A percentile compares a stretch with the other conserved stretches of the same genome.
Conservation (phyloP, 37 sponge, comb jelly and placozoan species). For the Crambe crambe region DNA sequence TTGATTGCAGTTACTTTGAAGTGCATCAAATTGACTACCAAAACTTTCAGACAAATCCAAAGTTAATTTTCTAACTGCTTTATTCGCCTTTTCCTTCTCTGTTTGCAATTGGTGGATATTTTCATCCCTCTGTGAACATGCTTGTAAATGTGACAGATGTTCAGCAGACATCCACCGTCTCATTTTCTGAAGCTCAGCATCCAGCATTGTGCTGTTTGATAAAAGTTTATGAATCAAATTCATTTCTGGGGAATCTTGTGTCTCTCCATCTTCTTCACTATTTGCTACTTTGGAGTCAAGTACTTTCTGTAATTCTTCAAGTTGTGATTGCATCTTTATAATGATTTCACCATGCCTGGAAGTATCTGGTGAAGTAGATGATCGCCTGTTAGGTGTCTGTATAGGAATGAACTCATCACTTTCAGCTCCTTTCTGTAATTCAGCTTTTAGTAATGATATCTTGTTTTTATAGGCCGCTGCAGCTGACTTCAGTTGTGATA, state of each 20-base stretch:
- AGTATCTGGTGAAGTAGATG: not conserved
- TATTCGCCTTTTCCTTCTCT: not conserved
- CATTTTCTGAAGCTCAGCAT: slow-evolving; percentile 1
- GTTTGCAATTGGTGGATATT: not conserved
- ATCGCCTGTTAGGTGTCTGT: not conserved
- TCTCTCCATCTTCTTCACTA: not conserved
- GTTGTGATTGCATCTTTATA: slow-evolving; percentile 46
- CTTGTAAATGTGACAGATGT: not conserved
- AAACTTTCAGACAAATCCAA: not conserved
- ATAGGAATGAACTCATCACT: not conserved
- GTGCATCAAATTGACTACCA: not conserved
- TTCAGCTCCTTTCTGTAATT: slow-evolving; percentile 12
- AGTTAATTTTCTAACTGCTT: not conserved
- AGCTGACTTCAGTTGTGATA: not conserved
- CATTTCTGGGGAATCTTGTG: not conserved
- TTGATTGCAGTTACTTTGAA: not conserved
- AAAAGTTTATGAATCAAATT: slow-evolving; percentile 22
- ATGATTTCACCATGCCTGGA: slow-evolving; percentile 28
- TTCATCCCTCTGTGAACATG: not conserved
- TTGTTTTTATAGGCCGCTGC: not conserved
- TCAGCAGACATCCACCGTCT: not conserved
- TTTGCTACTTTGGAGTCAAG: not conserved
- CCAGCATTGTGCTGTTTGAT: not conserved
- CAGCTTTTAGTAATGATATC: slow-evolving; percentile 7
- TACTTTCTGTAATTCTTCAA: slow-evolving; percentile 41